Evolutionary conservation across 2,113 vertebrate genomes (phyloP), one percentile per base, ranked within the genome.

Genomic region (Heterotis niloticus): DNA sequence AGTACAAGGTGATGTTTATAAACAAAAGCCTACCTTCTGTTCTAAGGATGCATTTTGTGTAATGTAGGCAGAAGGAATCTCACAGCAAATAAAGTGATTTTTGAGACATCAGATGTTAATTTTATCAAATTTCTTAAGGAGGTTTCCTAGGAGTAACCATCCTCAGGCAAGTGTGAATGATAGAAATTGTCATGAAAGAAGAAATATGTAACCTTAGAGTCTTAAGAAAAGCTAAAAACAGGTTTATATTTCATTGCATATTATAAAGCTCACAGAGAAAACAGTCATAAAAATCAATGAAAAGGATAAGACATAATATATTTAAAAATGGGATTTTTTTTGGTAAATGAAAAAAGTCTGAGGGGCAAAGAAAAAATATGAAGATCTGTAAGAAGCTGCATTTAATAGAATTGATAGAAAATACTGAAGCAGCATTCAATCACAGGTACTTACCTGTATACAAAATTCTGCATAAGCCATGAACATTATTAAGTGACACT

Each of bases 171-270:
- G 11, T 17, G 20, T 11, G 10, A 62, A 14, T 20, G 11, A 20
- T 17, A 4, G 59, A 62, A 18, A 51, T n/a, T 24, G 10, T 0
- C 3, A 20, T 20, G 67, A 71, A 28, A 77, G 51, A 77, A 57
- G 20, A 69, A 54, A 78, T 68, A 44, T 69, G 13, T 65, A 23
- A 23, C 18, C 16, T 74, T 83, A 54, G 73, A 79, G 66, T 29
- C 70, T 79, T 77, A 24, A 23, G 11, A 82, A 83, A 76, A 76
- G 24, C 68, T 82, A 56, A 84, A 83, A 87, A 80, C 65, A 28
- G 26, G 59, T 82, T 76, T 76, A 81, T 82, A 83, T 59, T 72
- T 79, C 60, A 52, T 70, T 77, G 67, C 76, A 69, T 68, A 78
- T 78, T 51, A 79, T 57, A 78, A 76, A 52, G 80, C 26, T 44